Base-by-base conservation (phyloP, 2,888 invertebrate species). In the Rotaria magnacalcarata region DNA sequence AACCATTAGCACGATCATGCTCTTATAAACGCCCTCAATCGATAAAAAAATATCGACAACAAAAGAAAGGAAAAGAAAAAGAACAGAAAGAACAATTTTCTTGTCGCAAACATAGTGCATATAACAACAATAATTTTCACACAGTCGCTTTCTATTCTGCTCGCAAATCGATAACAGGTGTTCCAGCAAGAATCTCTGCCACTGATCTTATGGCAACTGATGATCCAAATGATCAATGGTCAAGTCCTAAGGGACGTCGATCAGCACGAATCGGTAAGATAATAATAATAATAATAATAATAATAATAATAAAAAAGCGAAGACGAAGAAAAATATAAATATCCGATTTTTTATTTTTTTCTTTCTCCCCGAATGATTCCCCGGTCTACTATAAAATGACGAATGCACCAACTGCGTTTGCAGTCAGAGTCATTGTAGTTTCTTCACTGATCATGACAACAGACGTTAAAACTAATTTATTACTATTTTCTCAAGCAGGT, bases 21-120 rank as follows among this genome's bases (percentile, higher is more conserved):
- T 85, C 85, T 84, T 86, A 85, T 58, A 85, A 85, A 80, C 52
- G 86, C 34, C 86, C 86, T 43, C 52, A 85, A 75, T 80, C 80
- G 54, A 85, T 86, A 74, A 86, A 86, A 80, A 85, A 85, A 80
- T 80, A 80, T 80, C 80, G 80, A 80, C 80, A 74, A 41, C 34
- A 80, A 47, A 43, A 80, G 47, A 43, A 80, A 47, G 43, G n/a
- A 80, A 19, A 80, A 75, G 47, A 80, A 47, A 80, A 47, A 47
- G 47, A 80, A 47, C 43, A 80, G 43, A 80, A 47, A 47, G 80
- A 47, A 47, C 24, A 47, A n/a, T 47, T 21, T 80, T n/a, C 47
- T 80, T 5, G 47, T 8, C 43, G 80, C 24, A 80, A 80, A 80
- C 47, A 80, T 80, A 80, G 80, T n/a, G 47, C 80, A n/a, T n/a